These are phyloP conservation scores for Camelus dromedarius DNA, from an alignment of 2,113 vertebrate genomes.

Conservation along the genomic window DNA sequence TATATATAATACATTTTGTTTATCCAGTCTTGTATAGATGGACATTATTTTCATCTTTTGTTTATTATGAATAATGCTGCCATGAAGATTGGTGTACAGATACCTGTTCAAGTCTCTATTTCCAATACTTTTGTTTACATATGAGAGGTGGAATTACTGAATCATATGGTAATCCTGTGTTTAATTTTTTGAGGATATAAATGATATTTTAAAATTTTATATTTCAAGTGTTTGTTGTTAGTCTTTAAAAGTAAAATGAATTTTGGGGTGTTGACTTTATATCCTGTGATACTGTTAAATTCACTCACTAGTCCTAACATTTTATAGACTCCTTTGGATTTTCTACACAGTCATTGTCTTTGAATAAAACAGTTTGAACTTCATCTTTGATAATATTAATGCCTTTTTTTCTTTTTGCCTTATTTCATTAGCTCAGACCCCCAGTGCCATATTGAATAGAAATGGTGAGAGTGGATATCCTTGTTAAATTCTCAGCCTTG, in stretches of 20 bases:
- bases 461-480: not conserved
- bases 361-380: not conserved
- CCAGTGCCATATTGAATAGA: not conserved
- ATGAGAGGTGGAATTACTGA: not conserved
- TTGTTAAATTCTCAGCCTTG: not conserved
- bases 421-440: not conserved
- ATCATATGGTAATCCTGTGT: not conserved
- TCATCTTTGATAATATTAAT: not conserved
- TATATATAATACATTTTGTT: not conserved
- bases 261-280: not conserved
- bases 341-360: not conserved
- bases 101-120: not conserved
- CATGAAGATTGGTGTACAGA: not conserved
- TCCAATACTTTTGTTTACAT: not conserved
- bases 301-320: not conserved
- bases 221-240: not conserved
- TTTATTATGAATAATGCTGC: not conserved
- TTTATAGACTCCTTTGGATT: not conserved
- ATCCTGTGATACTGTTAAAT: not conserved
- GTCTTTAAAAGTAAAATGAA: not conserved
- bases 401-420: not conserved
- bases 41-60: not conserved
- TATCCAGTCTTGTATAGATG: not conserved
- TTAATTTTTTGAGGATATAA: not conserved
- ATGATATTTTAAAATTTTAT: not conserved